Conservation (phyloP, 2,888 invertebrate species). For the Rhabditoides inermis region DNA sequence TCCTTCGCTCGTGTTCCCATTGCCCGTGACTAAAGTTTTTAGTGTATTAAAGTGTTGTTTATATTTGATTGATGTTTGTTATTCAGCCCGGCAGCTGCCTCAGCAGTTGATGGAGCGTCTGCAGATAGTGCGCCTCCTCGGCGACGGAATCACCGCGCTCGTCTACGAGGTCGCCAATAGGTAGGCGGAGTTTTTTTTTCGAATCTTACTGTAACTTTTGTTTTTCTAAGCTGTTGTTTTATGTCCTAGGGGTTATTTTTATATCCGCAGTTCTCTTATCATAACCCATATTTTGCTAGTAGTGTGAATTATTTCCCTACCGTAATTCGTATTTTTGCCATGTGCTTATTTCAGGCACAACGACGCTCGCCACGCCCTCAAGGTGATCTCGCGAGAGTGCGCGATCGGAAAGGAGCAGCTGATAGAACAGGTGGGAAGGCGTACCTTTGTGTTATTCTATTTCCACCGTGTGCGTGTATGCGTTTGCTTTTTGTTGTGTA, state of each 20-base stretch:
- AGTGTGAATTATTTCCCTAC: too few relatives aligned
- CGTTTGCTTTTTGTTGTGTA: too few relatives aligned
- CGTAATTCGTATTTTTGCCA: not conserved
- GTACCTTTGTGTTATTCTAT: too few relatives aligned
- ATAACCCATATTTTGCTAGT: too few relatives aligned
- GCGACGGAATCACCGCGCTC: conserved; percentile 60
- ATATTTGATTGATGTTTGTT: too few relatives aligned
- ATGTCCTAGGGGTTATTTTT: too few relatives aligned
- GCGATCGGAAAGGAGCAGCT: conserved; percentile 60
- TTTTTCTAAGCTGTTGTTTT: not conserved
- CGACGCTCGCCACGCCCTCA: conserved; percentile 29
- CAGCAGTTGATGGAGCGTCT: conserved; percentile 58
- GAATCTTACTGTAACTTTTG: not conserved
- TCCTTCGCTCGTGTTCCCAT: too few relatives aligned
- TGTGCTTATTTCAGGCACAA: conserved; percentile 3
- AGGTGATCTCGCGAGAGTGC: conserved; percentile 29
- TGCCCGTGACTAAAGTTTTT: too few relatives aligned
- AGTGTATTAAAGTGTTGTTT: too few relatives aligned
- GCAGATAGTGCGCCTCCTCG: conserved; percentile 72
- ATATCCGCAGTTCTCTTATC: too few relatives aligned
- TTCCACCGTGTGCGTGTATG: too few relatives aligned
- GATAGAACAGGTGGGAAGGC: conserved; percentile 74
- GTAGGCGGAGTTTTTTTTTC: not conserved
- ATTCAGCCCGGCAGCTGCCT: conserved; percentile 41
- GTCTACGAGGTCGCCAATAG: conserved; percentile 42